Percentiles rank a stretch among this genome's conserved stretches.
These are phyloP conservation scores for Atlantisia rogersi DNA, from an alignment of 2,113 vertebrate genomes.

Conservation along the genomic window DNA sequence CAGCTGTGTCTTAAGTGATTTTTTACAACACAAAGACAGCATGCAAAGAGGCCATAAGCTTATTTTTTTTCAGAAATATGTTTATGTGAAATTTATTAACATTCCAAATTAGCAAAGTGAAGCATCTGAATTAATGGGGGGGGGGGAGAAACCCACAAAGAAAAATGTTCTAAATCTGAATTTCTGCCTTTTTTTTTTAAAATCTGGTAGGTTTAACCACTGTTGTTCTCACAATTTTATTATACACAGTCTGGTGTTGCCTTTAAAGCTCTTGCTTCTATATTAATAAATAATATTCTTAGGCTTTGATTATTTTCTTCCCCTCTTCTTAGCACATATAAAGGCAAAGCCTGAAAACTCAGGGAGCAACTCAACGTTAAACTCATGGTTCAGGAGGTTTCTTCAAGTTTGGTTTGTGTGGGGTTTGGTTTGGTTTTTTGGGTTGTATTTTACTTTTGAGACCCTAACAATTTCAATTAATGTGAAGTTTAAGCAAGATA, in stretches of 20 bases:
- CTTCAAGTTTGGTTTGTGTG: background rate
- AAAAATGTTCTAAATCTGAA: background rate
- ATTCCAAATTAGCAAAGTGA: background rate
- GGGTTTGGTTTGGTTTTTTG: no score
- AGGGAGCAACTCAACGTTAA: background rate
- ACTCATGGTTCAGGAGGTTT: background rate
- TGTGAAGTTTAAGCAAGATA: background rate
- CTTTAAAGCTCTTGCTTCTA: background rate
- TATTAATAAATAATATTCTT: background rate
- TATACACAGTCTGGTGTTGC: background rate
- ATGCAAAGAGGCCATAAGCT: background rate
- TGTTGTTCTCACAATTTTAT: background rate
- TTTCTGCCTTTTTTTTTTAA: background rate
- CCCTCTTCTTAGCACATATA: background rate
- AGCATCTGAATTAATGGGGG: background rate
- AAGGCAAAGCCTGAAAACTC: background rate
- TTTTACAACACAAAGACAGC: background rate
- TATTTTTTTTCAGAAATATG: background rate
- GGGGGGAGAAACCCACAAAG: no score
- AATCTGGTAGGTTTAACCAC: background rate
- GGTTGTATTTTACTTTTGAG: background rate
- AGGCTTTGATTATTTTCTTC: background rate
- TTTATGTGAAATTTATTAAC: background rate
- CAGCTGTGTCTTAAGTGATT: background rate
- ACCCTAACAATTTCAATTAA: background rate